Evolutionary conservation across 2,113 vertebrate species (phyloP), one percentile per base, ranked within the genome.

Genomic region (Pardalotus punctatus): DNA sequence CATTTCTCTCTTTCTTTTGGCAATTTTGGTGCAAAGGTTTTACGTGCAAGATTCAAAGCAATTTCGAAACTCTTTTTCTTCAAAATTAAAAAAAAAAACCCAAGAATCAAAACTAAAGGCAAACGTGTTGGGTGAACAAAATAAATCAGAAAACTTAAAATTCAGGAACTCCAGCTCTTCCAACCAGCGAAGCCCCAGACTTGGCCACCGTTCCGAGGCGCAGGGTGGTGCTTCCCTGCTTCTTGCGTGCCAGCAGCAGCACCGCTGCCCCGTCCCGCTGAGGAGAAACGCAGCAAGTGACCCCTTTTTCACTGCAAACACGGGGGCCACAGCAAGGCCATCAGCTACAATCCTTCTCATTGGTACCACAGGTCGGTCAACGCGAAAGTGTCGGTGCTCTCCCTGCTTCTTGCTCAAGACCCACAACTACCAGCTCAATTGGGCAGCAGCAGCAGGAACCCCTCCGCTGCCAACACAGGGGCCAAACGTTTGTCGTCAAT

Each of bases 401-500:
- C 97, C 98, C 98, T 92, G 97, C 96, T 97, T 98, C 98, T 97
- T 97, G 98, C 97, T 97, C 97, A 96, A 97, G 95, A 98, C 97
- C 98, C 90, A 96, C 95, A 90, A 95, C 89, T 85, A 95, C 88
- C 90, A 91, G 93, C 74, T 96, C 95, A 94, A 96, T 67, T 72
- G 87, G 96, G 94, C 97, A 86, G 97, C 98, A 93, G 98, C 98
- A 96, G 95, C 97, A 97, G 89, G 95, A 47, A 97, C 97, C 97
- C 97, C 98, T 97, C 96, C 23, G 96, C 98, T 88, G 96, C 98
- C 97, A 91, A 94, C 98, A 97, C 97, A 97, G 96, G 97, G 98
- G 98, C 98, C 99, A 99, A 98, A 98, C 97, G 98, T 98, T 98
- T 98, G 98, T 98, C 98, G 99, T 99, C 99, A 99, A 99, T 99